phyloP scores from a whole-genome alignment of 1,140 invertebrate species.

The Platyscapa corneri region DNA sequence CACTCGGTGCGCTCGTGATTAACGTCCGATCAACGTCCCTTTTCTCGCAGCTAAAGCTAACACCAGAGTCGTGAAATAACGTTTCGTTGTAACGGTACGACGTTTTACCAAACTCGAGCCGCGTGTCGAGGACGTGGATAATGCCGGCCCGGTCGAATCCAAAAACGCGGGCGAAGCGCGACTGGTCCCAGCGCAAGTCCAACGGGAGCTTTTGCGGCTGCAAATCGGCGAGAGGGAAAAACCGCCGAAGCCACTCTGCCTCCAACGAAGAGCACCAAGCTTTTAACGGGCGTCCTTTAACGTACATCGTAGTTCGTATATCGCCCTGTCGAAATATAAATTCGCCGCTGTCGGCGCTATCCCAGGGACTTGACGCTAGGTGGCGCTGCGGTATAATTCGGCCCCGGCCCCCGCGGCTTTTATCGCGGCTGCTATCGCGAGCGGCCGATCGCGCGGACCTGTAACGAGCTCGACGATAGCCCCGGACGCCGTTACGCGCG shows the following conservation, averaged over 20 bases:
- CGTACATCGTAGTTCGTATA: neutral
- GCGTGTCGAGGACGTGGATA: too few relatives aligned
- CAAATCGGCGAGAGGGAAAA: neutral
- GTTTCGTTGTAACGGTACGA: too few relatives aligned
- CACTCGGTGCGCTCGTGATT: too few relatives aligned
- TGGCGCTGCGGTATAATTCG: neutral
- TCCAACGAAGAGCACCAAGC: neutral
- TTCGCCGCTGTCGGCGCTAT: conserved; percentile 12
- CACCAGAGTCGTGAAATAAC: too few relatives aligned
- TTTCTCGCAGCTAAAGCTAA: too few relatives aligned
- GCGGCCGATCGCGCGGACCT: neutral
- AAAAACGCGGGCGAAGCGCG: too few relatives aligned
- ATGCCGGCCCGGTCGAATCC: too few relatives aligned
- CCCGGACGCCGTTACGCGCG: conserved; percentile 55
- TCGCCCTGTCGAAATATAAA: conserved; percentile 36
- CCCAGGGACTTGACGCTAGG: neutral
- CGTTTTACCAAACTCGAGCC: too few relatives aligned
- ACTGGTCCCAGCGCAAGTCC: too few relatives aligned
- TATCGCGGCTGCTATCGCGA: neutral
- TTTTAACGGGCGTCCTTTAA: conserved; percentile 58
- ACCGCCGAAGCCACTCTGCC: neutral
- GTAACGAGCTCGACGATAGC: conserved; percentile 45
- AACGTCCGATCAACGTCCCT: too few relatives aligned
- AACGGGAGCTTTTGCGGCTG: neutral
- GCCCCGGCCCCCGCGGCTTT: neutral